Conservation (phyloP, 2,797 vertebrate genomes). For the Rhyacichthys aspro region DNA sequence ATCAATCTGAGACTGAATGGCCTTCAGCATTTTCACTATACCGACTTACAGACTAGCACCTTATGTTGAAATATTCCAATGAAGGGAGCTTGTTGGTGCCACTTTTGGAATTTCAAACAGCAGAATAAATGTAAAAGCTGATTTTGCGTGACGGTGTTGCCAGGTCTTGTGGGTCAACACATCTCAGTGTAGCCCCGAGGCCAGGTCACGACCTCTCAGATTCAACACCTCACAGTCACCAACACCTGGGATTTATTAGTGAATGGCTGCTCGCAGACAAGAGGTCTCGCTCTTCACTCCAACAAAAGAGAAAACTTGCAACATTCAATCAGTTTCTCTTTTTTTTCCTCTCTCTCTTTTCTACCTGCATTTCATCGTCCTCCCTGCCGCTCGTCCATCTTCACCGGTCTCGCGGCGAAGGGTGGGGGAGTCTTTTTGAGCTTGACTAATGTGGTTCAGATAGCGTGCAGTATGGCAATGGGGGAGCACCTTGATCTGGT, state of each 20-base stretch:
- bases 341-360: constrained; percentile 10
- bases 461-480: constrained; percentile 64
- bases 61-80: constrained; percentile 24
- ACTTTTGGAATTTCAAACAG: constrained; percentile 41
- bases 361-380: constrained; percentile 63
- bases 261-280: constrained; percentile 38
- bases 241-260: constrained; percentile 75
- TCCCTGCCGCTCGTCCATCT: constrained; percentile 63
- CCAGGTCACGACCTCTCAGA: constrained; percentile 60
- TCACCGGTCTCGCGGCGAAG: constrained; percentile 49
- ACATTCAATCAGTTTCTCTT: constrained; percentile 38
- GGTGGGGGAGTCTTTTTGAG: constrained; percentile 54
- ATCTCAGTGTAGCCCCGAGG: constrained; percentile 54
- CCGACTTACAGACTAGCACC: constrained; percentile 24
- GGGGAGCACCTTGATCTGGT: constrained; percentile 71
- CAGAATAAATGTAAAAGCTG: constrained; percentile 62
- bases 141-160: constrained; percentile 58
- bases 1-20: constrained; percentile 66
- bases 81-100: constrained; percentile 21
- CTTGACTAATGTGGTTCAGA: constrained; percentile 74
- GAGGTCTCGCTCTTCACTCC: constrained; percentile 45
- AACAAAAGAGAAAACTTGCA: constrained; percentile 41
- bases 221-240: constrained; percentile 73
- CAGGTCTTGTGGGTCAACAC: constrained; percentile 54
- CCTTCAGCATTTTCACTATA: constrained; percentile 53